Base-by-base conservation (phyloP, 2,888 invertebrate genomes). In the Marasmarcha lunaedactyla region DNA sequence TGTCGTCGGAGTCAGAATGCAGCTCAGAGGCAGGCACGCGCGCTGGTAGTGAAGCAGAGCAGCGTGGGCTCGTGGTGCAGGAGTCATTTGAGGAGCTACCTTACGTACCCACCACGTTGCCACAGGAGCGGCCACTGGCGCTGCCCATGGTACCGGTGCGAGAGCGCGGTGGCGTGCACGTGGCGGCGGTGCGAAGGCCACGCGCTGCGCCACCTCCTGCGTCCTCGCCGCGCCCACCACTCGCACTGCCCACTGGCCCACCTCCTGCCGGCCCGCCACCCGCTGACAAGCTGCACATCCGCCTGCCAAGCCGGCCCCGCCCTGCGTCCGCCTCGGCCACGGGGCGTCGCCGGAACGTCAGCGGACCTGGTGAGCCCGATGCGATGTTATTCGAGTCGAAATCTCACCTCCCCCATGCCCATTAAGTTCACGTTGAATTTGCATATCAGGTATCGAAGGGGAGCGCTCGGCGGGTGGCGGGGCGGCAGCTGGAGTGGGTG, bases 71-170 rank as follows among this genome's bases (percentile, higher is more conserved):
- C 34, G 93, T 94, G 35, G 84, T 90, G 42, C 90, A 93, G 62
- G 93, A 94, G 61, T 94, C 94, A 30, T 91, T 93, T 59, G 94
- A 94, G 57, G 93, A 93, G 71, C 81, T 95, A 58, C 95, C 95
- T 1, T 94, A 93, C 65, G 89, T 95, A 57, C 94, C 95, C 41
- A 94, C 95, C n/a, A 95, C 94, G 40, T 76, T 95, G 59, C 95
- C 95, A 13, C 86, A 89, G 63, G 95, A 95, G 74, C 88, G 94
- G 46, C 90, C 94, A 11, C 87, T 91, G 45, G 93, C 91, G 15
- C 78, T 94, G 48, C 90, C 93, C 12, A 89, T 95, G 57, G 87
- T 94, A 47, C 94, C 95, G 14, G 88, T 94, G 52, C 68, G 57
- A 66, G 87, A 58, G 51, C 79, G 77, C 48, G 70, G 56, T 54